Base-by-base conservation (phyloP, 2,888 invertebrate genomes). In the Protodeltote pygarga region DNA sequence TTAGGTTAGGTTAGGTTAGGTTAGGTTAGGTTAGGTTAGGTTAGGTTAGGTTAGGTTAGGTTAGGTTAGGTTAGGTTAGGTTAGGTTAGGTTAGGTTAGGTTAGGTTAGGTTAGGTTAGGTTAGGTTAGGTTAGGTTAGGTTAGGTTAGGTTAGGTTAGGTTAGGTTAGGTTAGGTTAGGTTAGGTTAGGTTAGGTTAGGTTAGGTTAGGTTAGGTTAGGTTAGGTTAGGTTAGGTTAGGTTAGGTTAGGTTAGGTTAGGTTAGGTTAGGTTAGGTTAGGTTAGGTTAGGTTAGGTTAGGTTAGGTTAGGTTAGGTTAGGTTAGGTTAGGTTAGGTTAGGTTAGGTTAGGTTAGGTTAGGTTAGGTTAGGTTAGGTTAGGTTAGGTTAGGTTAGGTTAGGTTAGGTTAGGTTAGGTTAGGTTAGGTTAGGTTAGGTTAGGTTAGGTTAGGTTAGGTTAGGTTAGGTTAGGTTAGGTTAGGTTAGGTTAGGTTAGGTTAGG, bases 401-500 rank as follows among this genome's bases (percentile, higher is more conserved):
- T 57, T 59, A 55, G 52, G 62, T 58, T 58, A 55, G 50, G 55
- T 59, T 48, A 55, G 53, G 52, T 53, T 59, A 59, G 55, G 48
- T 63, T 63, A 51, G 49, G 49, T 64, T 65, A 52, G 55, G 54
- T 65, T 65, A 62, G 60, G 62, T 62, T 63, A 61, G 63, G 65
- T 62, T 65, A 61, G 62, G 60, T 64, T 61, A 63, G 63, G 61
- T 61, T 66, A 59, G 55, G 60, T 60, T 54, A 58, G 58, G 58
- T 58, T 58, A 61, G 63, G 63, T 63, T 63, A 20, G 54, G 54
- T 52, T 52, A 42, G 54, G 50, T 54, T 54, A 48, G 60, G 54
- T 54, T 48, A 45, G 60, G 51, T 52, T 49, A 40, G 52, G 58
- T 46, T 49, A 38, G 58, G 52, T 49, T 52, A 45, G 50, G 53